A percentile compares a stretch with the other conserved stretches of the same genome.
These are phyloP conservation scores for Chalcosyrphus nemorum DNA, from an alignment of 2,888 invertebrate genomes.

Conservation along the genomic window DNA sequence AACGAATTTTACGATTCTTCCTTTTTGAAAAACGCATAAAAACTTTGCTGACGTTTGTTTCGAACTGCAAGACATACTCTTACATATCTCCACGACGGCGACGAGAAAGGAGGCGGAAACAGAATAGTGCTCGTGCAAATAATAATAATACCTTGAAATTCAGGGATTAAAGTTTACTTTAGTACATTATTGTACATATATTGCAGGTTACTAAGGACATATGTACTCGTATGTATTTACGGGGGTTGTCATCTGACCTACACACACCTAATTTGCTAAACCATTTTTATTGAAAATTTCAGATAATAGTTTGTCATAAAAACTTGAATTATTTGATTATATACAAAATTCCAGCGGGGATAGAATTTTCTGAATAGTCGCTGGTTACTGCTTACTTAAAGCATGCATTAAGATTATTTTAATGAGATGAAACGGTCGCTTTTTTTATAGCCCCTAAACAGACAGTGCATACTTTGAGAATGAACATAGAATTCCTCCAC, in stretches of 20 bases:
- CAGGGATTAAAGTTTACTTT: neutral
- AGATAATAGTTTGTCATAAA: neutral
- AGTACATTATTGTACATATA: neutral
- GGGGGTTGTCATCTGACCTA: neutral
- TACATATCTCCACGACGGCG: neutral
- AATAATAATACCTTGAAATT: slow-evolving; percentile 18
- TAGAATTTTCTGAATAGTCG: neutral
- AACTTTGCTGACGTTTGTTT: slow-evolving; percentile 50
- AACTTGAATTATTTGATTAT: neutral
- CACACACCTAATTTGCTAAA: neutral
- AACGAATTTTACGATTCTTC: slow-evolving; percentile 68
- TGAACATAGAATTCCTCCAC: slow-evolving; percentile 20
- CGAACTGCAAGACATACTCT: neutral
- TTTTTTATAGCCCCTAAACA: slow-evolving; percentile 43
- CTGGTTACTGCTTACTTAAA: slow-evolving; percentile 16
- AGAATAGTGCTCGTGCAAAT: slow-evolving; percentile 2
- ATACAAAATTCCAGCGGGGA: neutral
- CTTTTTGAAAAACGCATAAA: slow-evolving; percentile 44
- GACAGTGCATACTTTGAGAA: slow-evolving; percentile 24
- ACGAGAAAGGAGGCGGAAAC: slow-evolving; percentile 7
- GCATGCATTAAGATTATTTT: slow-evolving; percentile 43
- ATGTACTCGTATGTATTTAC: no score
- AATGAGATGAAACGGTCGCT: slow-evolving; percentile 45
- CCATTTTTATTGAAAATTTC: neutral
- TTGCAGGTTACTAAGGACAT: neutral